A percentile compares a stretch with the other conserved stretches of the same genome.
These are phyloP conservation scores for Lepidocyrtinus sp. DNA, from an alignment of 2,888 invertebrate species.

Conservation along the genomic window DNA sequence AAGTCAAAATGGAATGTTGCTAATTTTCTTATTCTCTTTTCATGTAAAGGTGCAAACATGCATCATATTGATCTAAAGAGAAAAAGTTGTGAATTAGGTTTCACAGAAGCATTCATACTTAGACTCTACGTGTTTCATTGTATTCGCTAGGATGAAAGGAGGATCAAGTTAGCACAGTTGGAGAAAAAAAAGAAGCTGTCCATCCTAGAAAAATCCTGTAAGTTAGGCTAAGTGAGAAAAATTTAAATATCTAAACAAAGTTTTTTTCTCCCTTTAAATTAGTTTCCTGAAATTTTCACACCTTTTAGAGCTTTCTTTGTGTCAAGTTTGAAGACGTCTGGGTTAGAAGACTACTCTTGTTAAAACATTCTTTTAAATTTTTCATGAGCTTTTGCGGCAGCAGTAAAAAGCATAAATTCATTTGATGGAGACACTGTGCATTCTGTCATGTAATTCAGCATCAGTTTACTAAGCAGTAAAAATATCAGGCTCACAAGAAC, in stretches of 20 bases:
- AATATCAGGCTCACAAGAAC: no score
- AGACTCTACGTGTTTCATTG: neutral
- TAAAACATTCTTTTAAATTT: no score
- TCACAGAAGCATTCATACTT: neutral
- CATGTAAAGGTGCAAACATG: neutral
- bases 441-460: no score
- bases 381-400: no score
- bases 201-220: neutral
- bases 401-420: no score
- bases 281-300: conserved; percentile 41
- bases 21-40: conserved; percentile 39
- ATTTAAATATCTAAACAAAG: neutral
- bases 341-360: no score
- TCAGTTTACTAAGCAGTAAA: no score
- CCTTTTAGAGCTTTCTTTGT: conserved; percentile 36
- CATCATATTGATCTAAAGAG: neutral
- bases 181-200: neutral
- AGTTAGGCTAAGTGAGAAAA: neutral
- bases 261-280: neutral
- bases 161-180: conserved; percentile 26
- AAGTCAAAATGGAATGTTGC: conserved; percentile 50
- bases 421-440: no score
- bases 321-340: neutral
- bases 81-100: neutral
- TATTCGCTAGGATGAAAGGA: neutral